Conservation (phyloP, 2,888 invertebrate species). For the Drosophila anomelani region DNA sequence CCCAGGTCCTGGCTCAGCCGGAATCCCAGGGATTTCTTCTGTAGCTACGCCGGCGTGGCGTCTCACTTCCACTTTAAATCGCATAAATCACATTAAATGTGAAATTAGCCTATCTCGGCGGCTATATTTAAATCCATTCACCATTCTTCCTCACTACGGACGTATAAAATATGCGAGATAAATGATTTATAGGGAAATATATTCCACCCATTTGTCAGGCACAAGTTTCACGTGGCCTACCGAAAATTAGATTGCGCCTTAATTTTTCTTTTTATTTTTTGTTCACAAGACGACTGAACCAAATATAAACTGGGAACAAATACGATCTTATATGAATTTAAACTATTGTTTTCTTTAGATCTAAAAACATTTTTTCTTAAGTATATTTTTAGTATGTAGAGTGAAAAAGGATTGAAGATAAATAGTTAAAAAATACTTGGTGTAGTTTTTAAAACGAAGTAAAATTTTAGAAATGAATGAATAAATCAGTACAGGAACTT, state of each 20-base stretch:
- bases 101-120: conserved; percentile 32
- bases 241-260: neutral
- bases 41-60: conserved; percentile 39
- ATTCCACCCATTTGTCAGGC: conserved; percentile 55
- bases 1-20: conserved; percentile 2
- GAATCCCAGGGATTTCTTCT: neutral
- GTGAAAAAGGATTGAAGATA: neutral
- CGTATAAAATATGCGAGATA: neutral
- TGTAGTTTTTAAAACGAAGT: no score
- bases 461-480: no score
- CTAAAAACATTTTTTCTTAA: neutral
- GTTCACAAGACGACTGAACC: no score
- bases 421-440: neutral
- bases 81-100: conserved; percentile 67
- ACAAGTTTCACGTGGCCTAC: neutral
- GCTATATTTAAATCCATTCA: conserved; percentile 22
- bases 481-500: no score
- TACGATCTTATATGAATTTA: neutral
- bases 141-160: neutral
- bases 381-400: neutral
- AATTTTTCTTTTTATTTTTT: neutral
- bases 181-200: conserved; percentile 57
- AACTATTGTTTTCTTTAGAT: neutral
- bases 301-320: neutral
- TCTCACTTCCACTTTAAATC: conserved; percentile 56